phyloP scores from a whole-genome alignment of 2,888 invertebrate genomes.

The Copidosoma aretas region DNA sequence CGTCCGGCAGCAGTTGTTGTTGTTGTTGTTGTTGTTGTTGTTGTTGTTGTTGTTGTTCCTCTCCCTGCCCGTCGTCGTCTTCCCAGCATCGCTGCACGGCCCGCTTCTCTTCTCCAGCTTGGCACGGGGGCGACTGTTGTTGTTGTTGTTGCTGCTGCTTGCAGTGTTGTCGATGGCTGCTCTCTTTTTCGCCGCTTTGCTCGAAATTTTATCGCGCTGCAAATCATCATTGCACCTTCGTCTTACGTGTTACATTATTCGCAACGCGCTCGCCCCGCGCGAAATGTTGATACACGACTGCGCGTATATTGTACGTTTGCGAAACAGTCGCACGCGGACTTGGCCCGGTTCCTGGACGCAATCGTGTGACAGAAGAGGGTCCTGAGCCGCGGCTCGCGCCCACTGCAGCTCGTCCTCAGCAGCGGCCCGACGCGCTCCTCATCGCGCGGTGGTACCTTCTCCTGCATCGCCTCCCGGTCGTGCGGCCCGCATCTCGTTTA shows the following conservation, averaged over 20 bases:
- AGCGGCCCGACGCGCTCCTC: not conserved
- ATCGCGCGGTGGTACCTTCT: conserved; percentile 7
- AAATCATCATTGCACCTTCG: not conserved
- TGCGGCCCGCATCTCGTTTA: conserved; percentile 14
- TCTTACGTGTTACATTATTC: not conserved
- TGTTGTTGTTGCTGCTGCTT: not conserved
- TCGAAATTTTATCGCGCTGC: not conserved
- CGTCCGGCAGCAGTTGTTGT: no score
- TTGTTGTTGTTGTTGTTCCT: not conserved
- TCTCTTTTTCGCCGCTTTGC: not conserved
- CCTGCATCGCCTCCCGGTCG: conserved; percentile 18
- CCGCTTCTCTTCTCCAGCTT: conserved; percentile 22
- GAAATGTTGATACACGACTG: not conserved
- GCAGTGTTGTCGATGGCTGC: not conserved
- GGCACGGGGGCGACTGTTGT: not conserved
- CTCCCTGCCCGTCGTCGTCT: not conserved
- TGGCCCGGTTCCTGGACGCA: conserved; percentile 4
- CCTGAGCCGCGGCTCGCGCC: not conserved
- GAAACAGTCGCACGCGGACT: not conserved
- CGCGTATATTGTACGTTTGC: not conserved
- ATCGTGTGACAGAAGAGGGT: conserved; percentile 20
- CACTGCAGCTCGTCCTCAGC: conserved; percentile 11
- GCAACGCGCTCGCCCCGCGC: no score
- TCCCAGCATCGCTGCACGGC: conserved; percentile 11
- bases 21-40: not conserved